phyloP scores from a whole-genome alignment of 2,113 vertebrate genomes.

The Vicugna pacos region DNA sequence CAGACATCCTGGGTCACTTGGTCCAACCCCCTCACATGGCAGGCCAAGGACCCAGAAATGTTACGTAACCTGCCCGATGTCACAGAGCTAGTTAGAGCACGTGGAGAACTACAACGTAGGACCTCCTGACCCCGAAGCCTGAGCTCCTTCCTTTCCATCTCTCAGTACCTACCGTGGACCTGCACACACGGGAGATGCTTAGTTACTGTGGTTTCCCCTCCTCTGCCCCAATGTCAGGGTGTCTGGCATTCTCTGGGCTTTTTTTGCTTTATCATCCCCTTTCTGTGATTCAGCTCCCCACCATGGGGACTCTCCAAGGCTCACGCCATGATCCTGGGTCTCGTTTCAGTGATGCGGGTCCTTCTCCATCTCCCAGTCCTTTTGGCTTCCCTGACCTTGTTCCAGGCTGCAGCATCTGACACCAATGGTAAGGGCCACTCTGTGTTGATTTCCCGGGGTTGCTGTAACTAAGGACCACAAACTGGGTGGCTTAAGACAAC shows the following conservation, averaged over 20 bases:
- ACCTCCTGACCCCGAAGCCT: background rate
- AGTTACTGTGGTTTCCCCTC: background rate
- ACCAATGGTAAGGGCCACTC: slow-evolving; percentile 59
- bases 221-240: background rate
- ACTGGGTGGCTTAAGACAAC: background rate
- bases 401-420: background rate
- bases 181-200: background rate
- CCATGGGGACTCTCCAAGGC: background rate
- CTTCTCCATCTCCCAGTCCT: slow-evolving; percentile 41
- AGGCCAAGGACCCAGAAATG: background rate
- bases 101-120: background rate
- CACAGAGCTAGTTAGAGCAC: background rate
- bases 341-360: slow-evolving; percentile 65
- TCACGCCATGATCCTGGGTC: background rate
- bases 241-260: background rate
- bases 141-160: background rate
- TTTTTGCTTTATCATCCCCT: background rate
- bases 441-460: background rate
- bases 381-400: slow-evolving; percentile 51
- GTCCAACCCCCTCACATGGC: background rate
- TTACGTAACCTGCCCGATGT: background rate
- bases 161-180: background rate
- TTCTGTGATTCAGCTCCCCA: background rate
- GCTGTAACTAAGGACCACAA: background rate
- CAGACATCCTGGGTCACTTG: background rate